Percentiles rank a stretch among this genome's conserved stretches.
phyloP scores from a whole-genome alignment of 2,888 invertebrate species.

The Drosophila limbata region DNA sequence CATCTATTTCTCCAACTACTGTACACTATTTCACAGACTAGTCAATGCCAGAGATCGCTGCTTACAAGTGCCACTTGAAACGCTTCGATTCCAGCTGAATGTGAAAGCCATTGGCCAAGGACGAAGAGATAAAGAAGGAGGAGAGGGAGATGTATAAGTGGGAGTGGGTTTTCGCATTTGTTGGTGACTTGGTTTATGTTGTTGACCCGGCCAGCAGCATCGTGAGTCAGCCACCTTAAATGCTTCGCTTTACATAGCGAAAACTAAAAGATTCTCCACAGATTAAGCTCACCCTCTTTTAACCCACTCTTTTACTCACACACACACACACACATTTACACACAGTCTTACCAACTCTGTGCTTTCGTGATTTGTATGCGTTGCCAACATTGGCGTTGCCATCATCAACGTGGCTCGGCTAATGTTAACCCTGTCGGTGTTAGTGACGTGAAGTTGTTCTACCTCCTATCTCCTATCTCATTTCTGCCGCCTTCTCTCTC shows the following conservation, averaged over 20 bases:
- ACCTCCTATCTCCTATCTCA: neutral
- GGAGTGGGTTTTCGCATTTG: constrained; percentile 24
- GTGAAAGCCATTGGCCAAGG: constrained; percentile 33
- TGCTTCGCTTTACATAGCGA: constrained; percentile 65
- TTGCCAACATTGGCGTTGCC: constrained; percentile 49
- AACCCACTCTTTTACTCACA: constrained; percentile 2
- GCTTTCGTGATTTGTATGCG: constrained; percentile 74
- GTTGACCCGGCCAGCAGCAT: constrained; percentile 39
- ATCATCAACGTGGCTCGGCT: constrained; percentile 66
- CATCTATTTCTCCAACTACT: constrained; percentile 1
- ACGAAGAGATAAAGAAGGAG: neutral
- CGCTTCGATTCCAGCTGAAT: constrained; percentile 62
- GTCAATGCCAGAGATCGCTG: constrained; percentile 51
- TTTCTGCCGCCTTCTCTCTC: neutral
- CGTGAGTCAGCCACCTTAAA: constrained; percentile 47
- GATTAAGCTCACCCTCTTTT: constrained; percentile 50
- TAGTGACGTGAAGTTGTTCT: constrained; percentile 22
- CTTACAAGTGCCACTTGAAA: constrained; percentile 57
- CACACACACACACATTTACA: neutral
- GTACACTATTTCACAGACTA: constrained; percentile 23
- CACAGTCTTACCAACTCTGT: constrained; percentile 13
- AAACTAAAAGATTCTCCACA: constrained; percentile 72
- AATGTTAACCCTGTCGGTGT: constrained; percentile 39
- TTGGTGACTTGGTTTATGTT: constrained; percentile 52
- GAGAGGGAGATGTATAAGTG: neutral